Evolutionary conservation across 2,113 vertebrate genomes (phyloP).

Genomic region (Chrysemys picta): DNA sequence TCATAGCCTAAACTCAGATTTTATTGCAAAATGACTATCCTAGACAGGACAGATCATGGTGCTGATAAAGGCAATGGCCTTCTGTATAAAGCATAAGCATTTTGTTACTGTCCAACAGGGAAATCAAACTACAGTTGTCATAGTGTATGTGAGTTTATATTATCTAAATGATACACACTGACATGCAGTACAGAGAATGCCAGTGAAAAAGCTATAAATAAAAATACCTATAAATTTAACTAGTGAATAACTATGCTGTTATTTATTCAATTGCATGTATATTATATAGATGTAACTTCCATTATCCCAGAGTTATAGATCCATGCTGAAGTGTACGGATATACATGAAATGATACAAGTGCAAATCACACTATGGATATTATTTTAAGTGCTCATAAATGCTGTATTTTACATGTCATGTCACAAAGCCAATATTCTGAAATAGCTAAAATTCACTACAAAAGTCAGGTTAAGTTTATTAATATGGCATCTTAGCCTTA

Average conservation of each 20-base stretch:
- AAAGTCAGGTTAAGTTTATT: neutral
- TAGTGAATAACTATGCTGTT: neutral
- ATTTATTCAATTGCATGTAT: conserved; percentile 21
- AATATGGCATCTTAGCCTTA: neutral
- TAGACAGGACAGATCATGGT: neutral
- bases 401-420: neutral
- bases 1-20: neutral
- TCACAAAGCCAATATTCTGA: neutral
- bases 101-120: conserved; percentile 33
- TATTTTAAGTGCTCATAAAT: neutral
- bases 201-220: conserved; percentile 18
- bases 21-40: neutral
- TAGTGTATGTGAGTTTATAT: neutral
- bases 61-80: conserved; percentile 5
- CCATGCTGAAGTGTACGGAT: neutral
- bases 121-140: conserved; percentile 25
- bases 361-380: neutral
- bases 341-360: neutral
- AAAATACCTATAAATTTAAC: conserved; percentile 42
- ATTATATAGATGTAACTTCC: neutral
- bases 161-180: neutral
- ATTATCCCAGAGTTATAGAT: neutral
- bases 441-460: neutral
- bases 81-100: conserved; percentile 26
- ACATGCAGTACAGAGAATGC: neutral